Base-by-base conservation (phyloP, 2,888 invertebrate species). In the Amphimallon solstitiale region DNA sequence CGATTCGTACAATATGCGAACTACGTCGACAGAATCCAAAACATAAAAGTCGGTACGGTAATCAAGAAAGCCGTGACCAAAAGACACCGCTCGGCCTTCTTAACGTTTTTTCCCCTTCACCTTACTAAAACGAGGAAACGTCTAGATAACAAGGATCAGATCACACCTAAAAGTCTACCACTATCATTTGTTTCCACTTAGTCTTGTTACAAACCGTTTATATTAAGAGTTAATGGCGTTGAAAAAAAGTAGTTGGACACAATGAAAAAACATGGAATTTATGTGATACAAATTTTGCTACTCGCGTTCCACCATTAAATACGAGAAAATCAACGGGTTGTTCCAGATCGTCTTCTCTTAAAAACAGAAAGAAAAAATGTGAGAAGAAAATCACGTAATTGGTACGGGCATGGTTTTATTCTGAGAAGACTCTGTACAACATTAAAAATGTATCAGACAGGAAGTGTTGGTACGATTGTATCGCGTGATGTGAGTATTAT, bases 161-260 rank as follows among this genome's bases (percentile, higher is more conserved):
- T 77, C 76, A 76, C 76, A 76, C 77, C 77, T 77, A 52, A 52
- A 63, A 66, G 68, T 71, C 66, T 73, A 76, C 74, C 75, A 77
- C 77, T 75, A 73, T 79, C 73, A 78, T 78, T 78, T 78, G 75
- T 73, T 76, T 77, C 78, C 71, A 76, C 77, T 78, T 78, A 77
- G 72, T 68, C 72, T 73, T 69, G 72, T 73, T 73, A 72, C 68
- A 61, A 35, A 65, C 69, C 68, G 68, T 71, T 71, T 70, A 71
- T 54, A 63, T 67, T 67, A 65, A 68, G 60, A 65, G 66, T 68
- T 70, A 71, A 68, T 70, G 68, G 61, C 51, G 45, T 38, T 52
- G 37, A 60, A 67, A 64, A n/a, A 63, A 43, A 59, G 21, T 43
- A 21, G 56, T 59, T 23, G 10, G 17, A 10, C 29, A 34, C 43